Evolutionary conservation across 2,888 invertebrate genomes (phyloP), one percentile per base, ranked within the genome.

Genomic region (Drosophila testacea): DNA sequence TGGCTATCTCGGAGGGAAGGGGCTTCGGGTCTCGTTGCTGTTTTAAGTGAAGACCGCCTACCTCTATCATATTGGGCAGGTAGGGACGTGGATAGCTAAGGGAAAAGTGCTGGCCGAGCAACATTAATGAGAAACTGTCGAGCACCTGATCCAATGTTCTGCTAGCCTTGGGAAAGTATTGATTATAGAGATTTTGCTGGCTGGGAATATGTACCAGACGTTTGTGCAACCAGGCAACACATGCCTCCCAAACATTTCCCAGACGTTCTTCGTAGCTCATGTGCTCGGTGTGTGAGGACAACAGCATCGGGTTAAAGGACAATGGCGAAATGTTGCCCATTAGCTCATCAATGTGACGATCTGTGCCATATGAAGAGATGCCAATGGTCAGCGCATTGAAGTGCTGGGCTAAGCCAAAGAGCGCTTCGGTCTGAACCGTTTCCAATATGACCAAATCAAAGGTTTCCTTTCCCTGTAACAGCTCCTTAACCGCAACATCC

Each of bases 51-150:
- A 92, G 71, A 0, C 92, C 92, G 0, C 92, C 92, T 5, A 92
- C 91, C 70, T 92, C 92, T 27, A 92, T 87, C 90, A 92, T 92
- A 69, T 91, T 92, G 10, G 92, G 91, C 55, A 91, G 60, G 67
- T 92, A 91, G 0, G 92, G 90, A 1, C 91, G 89, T 0, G 92
- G 85, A 69, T 83, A 89, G 66, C 89, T 84, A 0, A 92, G 62
- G 0, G 90, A 84, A 28, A 90, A 89, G 62, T 92, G 92, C 41
- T 85, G 87, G 27, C 93, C 93, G 2, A 92, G 63, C 16, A 92
- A 63, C 32, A 91, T 83, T 13, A 92, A 47, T 1, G 92, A 85
- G 6, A 91, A 81, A 70, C 88, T 90, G 22, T 79, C 85, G 2
- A 88, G 65, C 7, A 90, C 73, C 22, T 89, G 78, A 30, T 77